phyloP scores from a whole-genome alignment of 2,797 vertebrate species.

The Aldrovandia affinis region DNA sequence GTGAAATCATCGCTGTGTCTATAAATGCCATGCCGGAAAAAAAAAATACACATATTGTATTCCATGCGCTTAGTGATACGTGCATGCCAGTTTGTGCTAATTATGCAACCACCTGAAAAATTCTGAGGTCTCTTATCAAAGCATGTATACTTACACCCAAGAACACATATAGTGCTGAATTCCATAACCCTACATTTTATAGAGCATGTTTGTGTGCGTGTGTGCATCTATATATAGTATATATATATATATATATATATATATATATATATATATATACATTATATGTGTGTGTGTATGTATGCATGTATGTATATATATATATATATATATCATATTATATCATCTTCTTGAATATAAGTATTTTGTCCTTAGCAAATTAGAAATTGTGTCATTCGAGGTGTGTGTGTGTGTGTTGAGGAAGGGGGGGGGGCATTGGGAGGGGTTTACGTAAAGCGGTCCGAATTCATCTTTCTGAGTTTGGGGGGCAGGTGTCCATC shows the following conservation, averaged over 20 bases:
- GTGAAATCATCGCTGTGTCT: slow-evolving; percentile 81
- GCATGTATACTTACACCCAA: slow-evolving; percentile 74
- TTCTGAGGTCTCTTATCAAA: slow-evolving; percentile 69
- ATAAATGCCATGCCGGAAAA: slow-evolving; percentile 90
- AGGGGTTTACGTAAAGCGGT: slow-evolving; percentile 95
- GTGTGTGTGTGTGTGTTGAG: slow-evolving; percentile 29
- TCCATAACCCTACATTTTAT: slow-evolving; percentile 68
- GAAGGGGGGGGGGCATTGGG: not conserved
- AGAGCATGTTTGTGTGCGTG: slow-evolving; percentile 70
- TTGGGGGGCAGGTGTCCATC: slow-evolving; percentile 95
- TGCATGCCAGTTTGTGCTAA: slow-evolving; percentile 87
- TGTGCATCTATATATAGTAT: slow-evolving; percentile 57
- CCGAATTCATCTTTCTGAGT: slow-evolving; percentile 98
- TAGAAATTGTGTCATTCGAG: slow-evolving; percentile 63
- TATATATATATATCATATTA: too few relatives aligned
- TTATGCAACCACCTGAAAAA: slow-evolving; percentile 77
- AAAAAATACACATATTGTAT: slow-evolving; percentile 79
- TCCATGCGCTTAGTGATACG: slow-evolving; percentile 89
- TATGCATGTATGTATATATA: slow-evolving; percentile 48
- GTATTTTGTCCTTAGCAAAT: slow-evolving; percentile 75
- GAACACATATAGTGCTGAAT: slow-evolving; percentile 68
- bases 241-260: slow-evolving; percentile 57
- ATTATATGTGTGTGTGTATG: too few relatives aligned
- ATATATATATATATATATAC: slow-evolving; percentile 49
- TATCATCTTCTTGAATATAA: slow-evolving; percentile 67